A percentile compares a stretch with the other conserved stretches of the same genome.
These are phyloP conservation scores for Malthinus seriepunctatus DNA, from an alignment of 2,888 invertebrate species.

Conservation along the genomic window DNA sequence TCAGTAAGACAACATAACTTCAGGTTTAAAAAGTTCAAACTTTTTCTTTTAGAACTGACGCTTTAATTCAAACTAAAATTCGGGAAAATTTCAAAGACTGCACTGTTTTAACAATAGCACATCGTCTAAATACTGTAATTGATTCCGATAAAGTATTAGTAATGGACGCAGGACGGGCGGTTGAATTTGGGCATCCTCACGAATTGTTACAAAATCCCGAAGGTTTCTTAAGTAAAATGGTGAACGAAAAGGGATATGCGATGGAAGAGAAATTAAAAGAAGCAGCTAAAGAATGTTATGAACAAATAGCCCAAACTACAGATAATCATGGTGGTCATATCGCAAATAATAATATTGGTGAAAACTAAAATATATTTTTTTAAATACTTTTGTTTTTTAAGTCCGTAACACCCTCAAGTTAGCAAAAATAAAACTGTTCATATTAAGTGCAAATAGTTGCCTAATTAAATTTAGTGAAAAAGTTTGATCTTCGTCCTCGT, in stretches of 20 bases:
- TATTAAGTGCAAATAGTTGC: no score
- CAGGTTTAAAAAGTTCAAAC: neutral
- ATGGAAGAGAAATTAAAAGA: slow-evolving; percentile 32
- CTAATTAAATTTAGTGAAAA: no score
- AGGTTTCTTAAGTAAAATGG: slow-evolving; percentile 45
- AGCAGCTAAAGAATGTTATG: slow-evolving; percentile 32
- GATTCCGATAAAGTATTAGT: slow-evolving; percentile 75
- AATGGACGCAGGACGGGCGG: slow-evolving; percentile 58
- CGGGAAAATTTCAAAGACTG: slow-evolving; percentile 72
- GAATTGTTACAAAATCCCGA: slow-evolving; percentile 45
- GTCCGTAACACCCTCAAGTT: no score
- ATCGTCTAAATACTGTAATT: slow-evolving; percentile 82
- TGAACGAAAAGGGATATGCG: slow-evolving; percentile 47
- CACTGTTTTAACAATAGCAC: slow-evolving; percentile 82
- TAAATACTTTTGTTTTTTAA: no score
- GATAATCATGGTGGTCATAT: neutral
- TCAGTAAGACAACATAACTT: slow-evolving; percentile 61
- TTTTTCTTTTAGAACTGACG: slow-evolving; percentile 62
- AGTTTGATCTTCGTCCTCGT: no score
- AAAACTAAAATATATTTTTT: neutral
- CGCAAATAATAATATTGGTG: neutral
- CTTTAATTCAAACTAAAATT: slow-evolving; percentile 75
- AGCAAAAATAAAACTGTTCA: no score
- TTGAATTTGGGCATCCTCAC: slow-evolving; percentile 59
- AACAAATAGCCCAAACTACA: slow-evolving; percentile 4